phyloP scores from a whole-genome alignment of 2,797 vertebrate genomes.

The Sebastes oblongus region DNA sequence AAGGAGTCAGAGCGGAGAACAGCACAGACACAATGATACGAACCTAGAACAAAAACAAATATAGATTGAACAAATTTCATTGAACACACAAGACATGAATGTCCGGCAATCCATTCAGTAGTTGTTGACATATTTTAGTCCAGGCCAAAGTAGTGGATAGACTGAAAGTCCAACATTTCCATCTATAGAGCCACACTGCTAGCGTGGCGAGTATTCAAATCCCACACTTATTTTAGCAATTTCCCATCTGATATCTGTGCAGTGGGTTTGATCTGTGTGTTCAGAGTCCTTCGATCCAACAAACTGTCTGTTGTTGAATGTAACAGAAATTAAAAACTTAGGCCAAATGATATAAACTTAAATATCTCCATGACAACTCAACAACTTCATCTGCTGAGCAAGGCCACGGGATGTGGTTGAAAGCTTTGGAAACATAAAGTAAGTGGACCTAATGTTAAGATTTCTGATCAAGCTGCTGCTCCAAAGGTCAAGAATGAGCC shows the following conservation, averaged over 20 bases:
- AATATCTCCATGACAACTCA: not conserved
- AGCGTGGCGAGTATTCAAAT: too few relatives aligned
- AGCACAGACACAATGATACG: conserved; percentile 41
- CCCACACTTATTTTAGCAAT: not conserved
- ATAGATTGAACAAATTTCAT: not conserved
- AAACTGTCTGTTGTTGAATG: not conserved
- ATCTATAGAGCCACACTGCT: too few relatives aligned
- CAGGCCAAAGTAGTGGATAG: too few relatives aligned
- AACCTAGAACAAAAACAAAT: not conserved
- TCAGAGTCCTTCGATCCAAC: not conserved
- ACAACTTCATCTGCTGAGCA: not conserved
- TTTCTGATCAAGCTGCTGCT: too few relatives aligned
- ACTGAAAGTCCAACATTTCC: too few relatives aligned
- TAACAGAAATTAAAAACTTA: not conserved
- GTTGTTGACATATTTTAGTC: too few relatives aligned
- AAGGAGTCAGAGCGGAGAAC: conserved; percentile 45
- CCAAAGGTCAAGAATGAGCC: too few relatives aligned
- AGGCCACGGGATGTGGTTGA: not conserved
- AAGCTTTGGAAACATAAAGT: not conserved
- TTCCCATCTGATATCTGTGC: not conserved
- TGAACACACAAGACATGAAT: too few relatives aligned
- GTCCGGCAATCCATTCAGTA: too few relatives aligned
- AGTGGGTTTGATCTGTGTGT: not conserved
- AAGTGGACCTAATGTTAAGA: too few relatives aligned
- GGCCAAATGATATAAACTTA: not conserved